A percentile compares a stretch with the other conserved stretches of the same genome.
Conservation (phyloP, 2,888 invertebrate genomes). For the Heteropelma amictum region DNA sequence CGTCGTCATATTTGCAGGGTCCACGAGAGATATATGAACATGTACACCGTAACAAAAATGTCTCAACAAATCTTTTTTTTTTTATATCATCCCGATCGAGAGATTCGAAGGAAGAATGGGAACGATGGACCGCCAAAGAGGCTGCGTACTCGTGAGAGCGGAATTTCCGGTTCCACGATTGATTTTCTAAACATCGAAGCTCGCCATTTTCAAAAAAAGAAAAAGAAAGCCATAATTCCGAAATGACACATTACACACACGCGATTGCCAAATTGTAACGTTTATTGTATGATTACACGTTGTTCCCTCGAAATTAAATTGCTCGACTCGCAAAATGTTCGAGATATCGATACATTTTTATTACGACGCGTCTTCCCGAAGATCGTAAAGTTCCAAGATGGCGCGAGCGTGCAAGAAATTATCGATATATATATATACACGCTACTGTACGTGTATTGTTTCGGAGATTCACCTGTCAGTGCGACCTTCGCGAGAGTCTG, state of each 20-base stretch:
- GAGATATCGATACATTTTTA: conserved; percentile 35
- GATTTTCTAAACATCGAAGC: neutral
- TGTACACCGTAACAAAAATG: no score
- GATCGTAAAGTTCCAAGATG: conserved; percentile 43
- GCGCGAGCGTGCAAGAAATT: conserved; percentile 29
- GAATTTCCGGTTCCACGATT: neutral
- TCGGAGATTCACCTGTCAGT: conserved; percentile 49
- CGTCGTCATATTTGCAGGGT: neutral
- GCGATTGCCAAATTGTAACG: conserved; percentile 26
- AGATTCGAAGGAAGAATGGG: no score
- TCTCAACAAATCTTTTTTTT: no score
- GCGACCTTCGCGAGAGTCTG: conserved; percentile 42
- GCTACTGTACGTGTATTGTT: conserved; percentile 26
- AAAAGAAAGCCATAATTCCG: neutral
- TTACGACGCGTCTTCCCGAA: conserved; percentile 23
- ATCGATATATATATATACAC: conserved; percentile 27
- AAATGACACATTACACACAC: conserved; percentile 31
- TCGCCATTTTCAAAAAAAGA: neutral
- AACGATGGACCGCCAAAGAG: no score
- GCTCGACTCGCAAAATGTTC: conserved; percentile 6
- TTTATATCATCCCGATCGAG: no score
- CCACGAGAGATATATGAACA: no score
- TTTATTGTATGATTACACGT: conserved; percentile 25
- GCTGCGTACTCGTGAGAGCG: no score
- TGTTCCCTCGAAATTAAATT: conserved; percentile 26